Evolutionary conservation across 2,797 vertebrate species (phyloP).

Genomic region (Lateolabrax maculatus): DNA sequence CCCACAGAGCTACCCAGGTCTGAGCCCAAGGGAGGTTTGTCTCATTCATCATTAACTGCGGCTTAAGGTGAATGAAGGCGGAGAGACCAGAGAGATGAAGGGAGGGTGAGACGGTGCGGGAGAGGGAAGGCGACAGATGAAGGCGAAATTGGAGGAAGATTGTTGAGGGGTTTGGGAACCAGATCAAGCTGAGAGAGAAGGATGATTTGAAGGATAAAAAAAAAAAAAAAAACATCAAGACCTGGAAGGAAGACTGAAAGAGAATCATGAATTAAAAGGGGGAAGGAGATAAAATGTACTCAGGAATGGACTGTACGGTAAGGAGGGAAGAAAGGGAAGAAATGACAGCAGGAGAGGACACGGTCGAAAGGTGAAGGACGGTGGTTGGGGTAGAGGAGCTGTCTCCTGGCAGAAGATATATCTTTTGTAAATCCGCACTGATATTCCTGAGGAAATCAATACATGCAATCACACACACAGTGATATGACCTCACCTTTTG

Average conservation of each 20-base stretch:
- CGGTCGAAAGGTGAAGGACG: constrained; percentile 18
- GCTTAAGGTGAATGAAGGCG: constrained; percentile 70
- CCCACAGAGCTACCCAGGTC: constrained; percentile 57
- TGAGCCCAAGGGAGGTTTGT: constrained; percentile 53
- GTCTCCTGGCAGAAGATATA: background rate
- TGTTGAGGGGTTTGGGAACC: constrained; percentile 55
- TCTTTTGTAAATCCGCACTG: background rate
- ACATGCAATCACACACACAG: constrained; percentile 18
- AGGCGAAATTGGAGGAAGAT: constrained; percentile 52
- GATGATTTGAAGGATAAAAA: constrained; percentile 11
- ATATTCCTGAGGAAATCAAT: constrained; percentile 17
- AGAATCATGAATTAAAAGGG: constrained; percentile 36
- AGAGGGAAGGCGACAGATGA: constrained; percentile 57
- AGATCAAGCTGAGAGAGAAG: constrained; percentile 50
- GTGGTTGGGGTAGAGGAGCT: background rate
- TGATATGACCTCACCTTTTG: constrained; percentile 5
- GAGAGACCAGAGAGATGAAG: constrained; percentile 48
- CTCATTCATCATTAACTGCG: constrained; percentile 79
- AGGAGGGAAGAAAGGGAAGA: background rate
- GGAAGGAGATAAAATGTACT: constrained; percentile 23
- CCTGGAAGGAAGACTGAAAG: constrained; percentile 26
- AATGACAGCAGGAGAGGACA: constrained; percentile 21
- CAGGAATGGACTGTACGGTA: constrained; percentile 6
- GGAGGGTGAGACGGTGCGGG: constrained; percentile 27
- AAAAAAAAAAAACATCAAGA: constrained; percentile 16